phyloP scores from a whole-genome alignment of 2,888 invertebrate genomes.

The Rhingia rostrata region DNA sequence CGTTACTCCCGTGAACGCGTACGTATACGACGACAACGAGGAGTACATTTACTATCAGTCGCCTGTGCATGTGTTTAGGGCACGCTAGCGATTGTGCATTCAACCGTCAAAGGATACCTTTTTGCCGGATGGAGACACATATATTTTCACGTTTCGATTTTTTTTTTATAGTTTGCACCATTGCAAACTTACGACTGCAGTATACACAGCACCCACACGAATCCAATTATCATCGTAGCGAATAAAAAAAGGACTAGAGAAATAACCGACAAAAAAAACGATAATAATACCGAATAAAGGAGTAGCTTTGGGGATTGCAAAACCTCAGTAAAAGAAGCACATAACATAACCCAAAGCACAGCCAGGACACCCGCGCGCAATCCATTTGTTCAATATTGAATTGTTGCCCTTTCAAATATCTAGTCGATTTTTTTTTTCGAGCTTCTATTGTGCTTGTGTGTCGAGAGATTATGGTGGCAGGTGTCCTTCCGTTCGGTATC shows the following conservation, averaged over 20 bases:
- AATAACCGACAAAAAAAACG: constrained; percentile 39
- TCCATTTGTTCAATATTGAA: constrained; percentile 68
- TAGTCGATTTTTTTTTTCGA: constrained; percentile 11
- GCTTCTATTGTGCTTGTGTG: constrained; percentile 20
- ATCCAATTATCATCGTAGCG: constrained; percentile 52
- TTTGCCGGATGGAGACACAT: constrained; percentile 71
- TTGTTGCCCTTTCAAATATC: constrained; percentile 21
- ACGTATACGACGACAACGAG: background rate
- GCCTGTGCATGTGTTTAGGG: constrained; percentile 63
- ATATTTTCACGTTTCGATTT: constrained; percentile 36
- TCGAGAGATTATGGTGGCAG: constrained; percentile 49
- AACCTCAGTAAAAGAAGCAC: constrained; percentile 55
- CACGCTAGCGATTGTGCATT: constrained; percentile 67
- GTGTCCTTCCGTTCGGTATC: constrained; percentile 68
- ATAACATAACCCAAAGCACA: constrained; percentile 34
- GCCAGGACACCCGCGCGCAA: constrained; percentile 51
- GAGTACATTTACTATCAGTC: background rate
- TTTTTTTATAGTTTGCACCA: background rate
- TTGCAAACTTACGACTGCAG: constrained; percentile 52
- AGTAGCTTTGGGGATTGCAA: constrained; percentile 48
- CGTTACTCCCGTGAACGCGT: constrained; percentile 4
- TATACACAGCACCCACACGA: constrained; percentile 50
- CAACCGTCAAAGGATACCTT: constrained; percentile 72
- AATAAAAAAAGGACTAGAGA: constrained; percentile 28
- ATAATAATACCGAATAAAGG: constrained; percentile 67